Percentiles rank a stretch among this genome's conserved stretches.
Conservation (phyloP, 2,888 invertebrate genomes). For the Idaea aversata region DNA sequence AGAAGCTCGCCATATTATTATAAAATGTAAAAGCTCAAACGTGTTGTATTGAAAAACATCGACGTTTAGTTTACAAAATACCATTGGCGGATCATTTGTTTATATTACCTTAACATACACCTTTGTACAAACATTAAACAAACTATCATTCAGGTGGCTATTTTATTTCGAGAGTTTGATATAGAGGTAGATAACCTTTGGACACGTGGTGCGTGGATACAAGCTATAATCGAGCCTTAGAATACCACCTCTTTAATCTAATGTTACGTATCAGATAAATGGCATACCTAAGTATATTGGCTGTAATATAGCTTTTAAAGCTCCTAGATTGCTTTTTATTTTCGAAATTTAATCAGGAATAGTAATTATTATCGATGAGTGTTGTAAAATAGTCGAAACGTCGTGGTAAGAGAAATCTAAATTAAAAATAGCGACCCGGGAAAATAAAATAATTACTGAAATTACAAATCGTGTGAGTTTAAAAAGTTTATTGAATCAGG, state of each 20-base stretch:
- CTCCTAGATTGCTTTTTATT: too few relatives aligned
- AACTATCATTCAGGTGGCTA: conserved; percentile 33
- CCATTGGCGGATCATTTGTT: conserved; percentile 38
- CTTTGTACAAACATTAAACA: conserved; percentile 45
- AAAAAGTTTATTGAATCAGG: too few relatives aligned
- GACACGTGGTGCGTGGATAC: not conserved
- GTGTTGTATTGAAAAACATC: conserved; percentile 43
- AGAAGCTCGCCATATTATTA: conserved; percentile 14
- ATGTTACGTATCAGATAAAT: not conserved
- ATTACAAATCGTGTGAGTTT: too few relatives aligned
- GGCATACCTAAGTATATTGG: not conserved
- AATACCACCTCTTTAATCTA: not conserved
- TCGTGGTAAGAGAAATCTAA: too few relatives aligned
- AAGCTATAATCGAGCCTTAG: not conserved
- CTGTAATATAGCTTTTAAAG: not conserved
- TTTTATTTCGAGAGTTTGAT: conserved; percentile 17
- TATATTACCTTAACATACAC: conserved; percentile 43
- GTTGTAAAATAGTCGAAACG: too few relatives aligned
- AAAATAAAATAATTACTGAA: too few relatives aligned
- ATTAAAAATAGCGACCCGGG: too few relatives aligned
- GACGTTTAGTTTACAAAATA: conserved; percentile 40
- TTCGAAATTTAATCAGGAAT: too few relatives aligned
- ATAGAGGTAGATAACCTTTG: not conserved
- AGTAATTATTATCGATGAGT: too few relatives aligned
- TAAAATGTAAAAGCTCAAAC: conserved; percentile 33